Conservation (phyloP, 2,113 vertebrate genomes). For the Phaethornis superciliosus region DNA sequence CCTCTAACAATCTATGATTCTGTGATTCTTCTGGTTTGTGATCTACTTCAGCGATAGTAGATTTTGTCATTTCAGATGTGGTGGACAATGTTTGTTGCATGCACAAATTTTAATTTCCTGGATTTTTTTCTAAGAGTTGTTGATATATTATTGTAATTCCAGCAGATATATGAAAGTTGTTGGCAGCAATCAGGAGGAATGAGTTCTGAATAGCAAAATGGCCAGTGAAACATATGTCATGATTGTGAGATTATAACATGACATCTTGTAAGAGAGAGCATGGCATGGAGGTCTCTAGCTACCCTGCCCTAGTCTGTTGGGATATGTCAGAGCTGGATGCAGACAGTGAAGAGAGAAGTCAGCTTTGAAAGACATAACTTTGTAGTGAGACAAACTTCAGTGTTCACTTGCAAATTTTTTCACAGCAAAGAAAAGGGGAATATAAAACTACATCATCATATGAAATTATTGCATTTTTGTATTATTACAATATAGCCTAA, state of each 20-base stretch:
- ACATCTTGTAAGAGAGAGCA: background rate
- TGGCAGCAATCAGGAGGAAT: background rate
- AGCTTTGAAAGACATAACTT: background rate
- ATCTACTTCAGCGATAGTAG: rapidly evolving
- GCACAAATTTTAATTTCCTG: background rate
- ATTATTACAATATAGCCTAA: background rate
- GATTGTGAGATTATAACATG: background rate
- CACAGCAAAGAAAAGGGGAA: background rate
- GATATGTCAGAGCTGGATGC: background rate
- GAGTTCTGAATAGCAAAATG: background rate
- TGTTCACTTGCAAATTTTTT: background rate
- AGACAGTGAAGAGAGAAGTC: background rate
- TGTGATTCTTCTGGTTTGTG: no score
- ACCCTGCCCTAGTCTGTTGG: background rate
- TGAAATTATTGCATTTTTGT: background rate
- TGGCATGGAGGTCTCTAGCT: background rate
- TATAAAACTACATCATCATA: background rate
- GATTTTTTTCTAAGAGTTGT: background rate
- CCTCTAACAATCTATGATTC: no score
- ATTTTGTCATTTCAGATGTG: background rate
- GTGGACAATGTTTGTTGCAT: background rate
- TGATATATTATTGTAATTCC: background rate
- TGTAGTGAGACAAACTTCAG: background rate
- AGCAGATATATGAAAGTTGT: background rate
- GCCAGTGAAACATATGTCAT: background rate